A percentile compares a stretch with the other conserved stretches of the same genome.
phyloP scores from a whole-genome alignment of 2,113 vertebrate genomes.

The Anhinga rufa region DNA sequence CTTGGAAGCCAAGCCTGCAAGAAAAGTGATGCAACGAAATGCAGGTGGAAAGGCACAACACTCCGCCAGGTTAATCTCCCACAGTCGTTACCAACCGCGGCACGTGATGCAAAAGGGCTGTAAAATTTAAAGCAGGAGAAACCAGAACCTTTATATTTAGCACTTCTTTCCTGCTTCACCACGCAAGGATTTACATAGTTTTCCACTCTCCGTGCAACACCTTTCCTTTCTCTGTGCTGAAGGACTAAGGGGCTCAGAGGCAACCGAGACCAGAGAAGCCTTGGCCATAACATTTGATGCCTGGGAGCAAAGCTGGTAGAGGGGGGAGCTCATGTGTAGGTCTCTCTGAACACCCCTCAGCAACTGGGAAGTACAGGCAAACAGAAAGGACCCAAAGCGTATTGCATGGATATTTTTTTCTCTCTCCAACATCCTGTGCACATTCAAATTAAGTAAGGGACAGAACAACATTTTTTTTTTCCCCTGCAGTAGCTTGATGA shows the following conservation, averaged over 20 bases:
- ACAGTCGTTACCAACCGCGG: neutral
- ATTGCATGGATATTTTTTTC: neutral
- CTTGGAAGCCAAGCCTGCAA: neutral
- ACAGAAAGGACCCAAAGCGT: neutral
- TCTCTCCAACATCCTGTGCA: neutral
- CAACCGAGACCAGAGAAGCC: neutral
- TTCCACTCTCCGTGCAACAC: neutral
- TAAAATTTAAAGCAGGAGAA: neutral
- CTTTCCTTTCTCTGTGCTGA: neutral
- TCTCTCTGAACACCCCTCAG: neutral
- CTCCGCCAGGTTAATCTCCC: neutral
- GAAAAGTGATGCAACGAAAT: neutral
- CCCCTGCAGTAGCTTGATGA: neutral
- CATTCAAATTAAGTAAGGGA: neutral
- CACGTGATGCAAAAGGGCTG: neutral
- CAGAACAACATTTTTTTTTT: accelerated
- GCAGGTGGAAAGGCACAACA: neutral
- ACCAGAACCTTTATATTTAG: neutral
- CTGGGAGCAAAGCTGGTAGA: neutral
- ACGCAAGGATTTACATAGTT: neutral
- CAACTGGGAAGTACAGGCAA: neutral
- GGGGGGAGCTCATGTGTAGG: neutral
- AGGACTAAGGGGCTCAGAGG: neutral
- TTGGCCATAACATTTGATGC: neutral
- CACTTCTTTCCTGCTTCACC: neutral